Evolutionary conservation across 2,888 invertebrate genomes (phyloP), one percentile per base, ranked within the genome.

Genomic region (Agrotis exclamationis): DNA sequence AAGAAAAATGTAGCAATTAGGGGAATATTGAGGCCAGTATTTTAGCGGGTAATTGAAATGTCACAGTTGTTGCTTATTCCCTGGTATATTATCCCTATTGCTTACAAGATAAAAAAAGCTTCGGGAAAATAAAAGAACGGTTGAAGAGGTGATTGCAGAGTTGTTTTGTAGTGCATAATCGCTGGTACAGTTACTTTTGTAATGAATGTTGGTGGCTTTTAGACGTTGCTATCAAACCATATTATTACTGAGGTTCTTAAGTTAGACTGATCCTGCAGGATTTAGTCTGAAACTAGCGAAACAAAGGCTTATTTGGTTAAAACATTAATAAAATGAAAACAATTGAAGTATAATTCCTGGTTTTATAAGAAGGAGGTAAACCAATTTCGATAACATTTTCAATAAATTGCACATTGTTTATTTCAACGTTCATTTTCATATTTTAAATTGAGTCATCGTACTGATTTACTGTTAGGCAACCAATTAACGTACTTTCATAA

Each of bases 21-120:
- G 20, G 47, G 47, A 53, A 47, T 53, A 18, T 39, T 56, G 54
- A n/a, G 44, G n/a, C 11, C 76, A 24, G 33, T 74, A 74, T 51
- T 70, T 74, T 39, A 16, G 20, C 16, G 22, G 22, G 9, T 74
- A 51, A 65, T 44, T 71, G 22, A 51, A 73, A 70, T 47, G 24
- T 47, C 47, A 51, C 33, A 20, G 33, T 39, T 56, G 20, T 7
- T 76, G 18, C 2, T 53, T 69, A 39, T 24, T 44, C 14, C 14
- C 20, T n/a, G 16, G n/a, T 56, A 44, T 51, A 1, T 5, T 20
- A 18, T 39, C 14, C 14, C 4, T 71, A 45, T 24, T 59, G n/a
- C 13, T 6, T 11, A 22, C 6, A 24, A 20, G 7, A 24, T 24
- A 51, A n/a, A 22, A 16, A 28, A 39, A 33, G 7, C 33, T 6